Conservation (phyloP, 1,140 invertebrate species). For the Orchestia grillus region DNA sequence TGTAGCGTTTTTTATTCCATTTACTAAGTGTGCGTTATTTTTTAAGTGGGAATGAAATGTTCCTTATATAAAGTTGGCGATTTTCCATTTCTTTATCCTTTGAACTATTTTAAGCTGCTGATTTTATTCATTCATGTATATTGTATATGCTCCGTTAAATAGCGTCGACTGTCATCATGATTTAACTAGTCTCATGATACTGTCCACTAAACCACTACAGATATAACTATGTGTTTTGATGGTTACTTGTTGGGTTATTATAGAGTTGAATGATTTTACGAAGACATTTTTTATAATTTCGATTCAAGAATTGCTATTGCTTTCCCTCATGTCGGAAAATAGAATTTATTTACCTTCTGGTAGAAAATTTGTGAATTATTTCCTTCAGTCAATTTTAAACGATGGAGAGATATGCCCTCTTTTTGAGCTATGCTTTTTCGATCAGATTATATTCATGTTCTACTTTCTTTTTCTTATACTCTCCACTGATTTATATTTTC, state of each 20-base stretch:
- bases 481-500: constrained; percentile 25
- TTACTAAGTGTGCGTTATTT: too few species aligned
- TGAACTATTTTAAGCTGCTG: not conserved
- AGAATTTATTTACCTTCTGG: not conserved
- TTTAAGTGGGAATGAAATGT: too few species aligned
- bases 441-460: too few species aligned
- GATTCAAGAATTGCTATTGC: not conserved
- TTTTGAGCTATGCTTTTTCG: too few species aligned
- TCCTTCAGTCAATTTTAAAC: not conserved
- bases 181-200: not conserved
- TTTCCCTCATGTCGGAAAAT: not conserved
- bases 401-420: not conserved
- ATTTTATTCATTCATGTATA: not conserved
- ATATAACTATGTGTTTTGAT: not conserved
- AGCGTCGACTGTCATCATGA: not conserved
- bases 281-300: not conserved
- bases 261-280: not conserved
- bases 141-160: not conserved
- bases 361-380: not conserved
- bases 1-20: not conserved
- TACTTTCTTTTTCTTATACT: too few species aligned
- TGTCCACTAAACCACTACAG: not conserved
- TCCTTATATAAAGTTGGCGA: too few species aligned
- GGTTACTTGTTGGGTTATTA: too few species aligned
- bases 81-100: not conserved